Percentiles rank a stretch among this genome's conserved stretches.
Evolutionary conservation across 2,888 invertebrate genomes (phyloP).

Genomic region (Noctua pronuba): DNA sequence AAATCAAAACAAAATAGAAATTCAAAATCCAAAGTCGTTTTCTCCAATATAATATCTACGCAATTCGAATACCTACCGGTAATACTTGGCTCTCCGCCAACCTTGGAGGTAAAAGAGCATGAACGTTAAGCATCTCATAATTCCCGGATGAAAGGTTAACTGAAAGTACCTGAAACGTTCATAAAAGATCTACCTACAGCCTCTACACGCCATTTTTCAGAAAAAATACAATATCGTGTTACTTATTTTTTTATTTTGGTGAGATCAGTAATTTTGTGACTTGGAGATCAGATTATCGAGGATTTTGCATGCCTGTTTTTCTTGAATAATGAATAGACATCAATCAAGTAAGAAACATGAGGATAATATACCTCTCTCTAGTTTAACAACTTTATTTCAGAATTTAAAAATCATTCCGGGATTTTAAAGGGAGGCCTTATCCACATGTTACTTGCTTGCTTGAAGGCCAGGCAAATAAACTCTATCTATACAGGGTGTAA

Average conservation of each 20-base stretch:
- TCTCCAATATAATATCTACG: conserved; percentile 10
- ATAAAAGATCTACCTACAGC: conserved; percentile 34
- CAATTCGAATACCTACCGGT: conserved; percentile 23
- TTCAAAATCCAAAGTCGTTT: background rate
- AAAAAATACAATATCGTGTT: conserved; percentile 39
- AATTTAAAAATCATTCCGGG: too few species aligned
- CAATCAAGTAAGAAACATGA: too few species aligned
- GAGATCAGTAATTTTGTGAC: background rate
- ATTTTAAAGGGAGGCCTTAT: too few species aligned
- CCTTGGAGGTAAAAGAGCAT: conserved; percentile 38
- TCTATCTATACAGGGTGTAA: too few species aligned
- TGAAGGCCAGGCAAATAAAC: too few species aligned
- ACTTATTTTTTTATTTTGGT: background rate
- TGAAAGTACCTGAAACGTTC: conserved; percentile 47
- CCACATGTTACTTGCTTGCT: too few species aligned
- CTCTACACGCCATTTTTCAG: conserved; percentile 21
- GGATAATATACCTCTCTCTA: too few species aligned
- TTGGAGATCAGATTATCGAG: background rate
- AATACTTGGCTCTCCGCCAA: conserved; percentile 45
- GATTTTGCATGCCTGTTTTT: too few species aligned
- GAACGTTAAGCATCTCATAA: conserved; percentile 53
- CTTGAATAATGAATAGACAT: too few species aligned
- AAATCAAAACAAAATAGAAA: background rate
- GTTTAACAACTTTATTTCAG: too few species aligned
- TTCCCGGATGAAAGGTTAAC: conserved; percentile 47